These are phyloP conservation scores for Acronicta aceris DNA, from an alignment of 2,888 invertebrate species.

Conservation along the genomic window DNA sequence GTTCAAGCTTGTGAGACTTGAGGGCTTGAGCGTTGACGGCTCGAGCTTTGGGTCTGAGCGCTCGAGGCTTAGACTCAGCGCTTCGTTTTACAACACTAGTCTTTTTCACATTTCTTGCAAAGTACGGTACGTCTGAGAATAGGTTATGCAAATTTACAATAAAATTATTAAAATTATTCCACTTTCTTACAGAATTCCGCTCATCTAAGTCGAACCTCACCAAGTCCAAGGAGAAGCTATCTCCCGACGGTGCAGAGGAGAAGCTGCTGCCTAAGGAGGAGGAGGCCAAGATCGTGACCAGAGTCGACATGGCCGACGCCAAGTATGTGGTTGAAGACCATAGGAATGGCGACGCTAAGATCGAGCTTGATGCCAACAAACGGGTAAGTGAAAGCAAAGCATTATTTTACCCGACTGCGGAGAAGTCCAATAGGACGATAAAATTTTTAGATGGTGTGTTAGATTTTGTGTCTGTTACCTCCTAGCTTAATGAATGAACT, in stretches of 20 bases:
- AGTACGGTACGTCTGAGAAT: no score
- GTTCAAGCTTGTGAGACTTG: no score
- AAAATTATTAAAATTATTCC: not conserved
- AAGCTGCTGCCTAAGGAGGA: slow-evolving; percentile 91
- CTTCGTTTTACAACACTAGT: no score
- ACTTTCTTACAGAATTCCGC: slow-evolving; percentile 68
- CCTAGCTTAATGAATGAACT: no score
- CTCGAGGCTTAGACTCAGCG: no score
- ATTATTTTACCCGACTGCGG: not conserved
- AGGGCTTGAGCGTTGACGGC: no score
- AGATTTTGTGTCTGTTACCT: no score
- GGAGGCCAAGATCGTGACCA: slow-evolving; percentile 88
- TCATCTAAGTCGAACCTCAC: slow-evolving; percentile 76
- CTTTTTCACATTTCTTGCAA: no score
- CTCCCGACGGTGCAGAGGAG: slow-evolving; percentile 92
- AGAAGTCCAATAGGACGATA: no score
- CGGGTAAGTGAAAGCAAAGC: slow-evolving; percentile 70
- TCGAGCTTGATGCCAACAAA: slow-evolving; percentile 93
- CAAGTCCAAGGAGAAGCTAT: slow-evolving; percentile 83
- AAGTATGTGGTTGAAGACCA: slow-evolving; percentile 93
- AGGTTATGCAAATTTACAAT: no score
- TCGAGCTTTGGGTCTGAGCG: no score
- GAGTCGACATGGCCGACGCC: slow-evolving; percentile 91
- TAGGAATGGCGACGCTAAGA: slow-evolving; percentile 96
- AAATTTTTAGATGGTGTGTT: no score